phyloP scores from a whole-genome alignment of 2,113 vertebrate species.

The Gasterosteus aculeatus region DNA sequence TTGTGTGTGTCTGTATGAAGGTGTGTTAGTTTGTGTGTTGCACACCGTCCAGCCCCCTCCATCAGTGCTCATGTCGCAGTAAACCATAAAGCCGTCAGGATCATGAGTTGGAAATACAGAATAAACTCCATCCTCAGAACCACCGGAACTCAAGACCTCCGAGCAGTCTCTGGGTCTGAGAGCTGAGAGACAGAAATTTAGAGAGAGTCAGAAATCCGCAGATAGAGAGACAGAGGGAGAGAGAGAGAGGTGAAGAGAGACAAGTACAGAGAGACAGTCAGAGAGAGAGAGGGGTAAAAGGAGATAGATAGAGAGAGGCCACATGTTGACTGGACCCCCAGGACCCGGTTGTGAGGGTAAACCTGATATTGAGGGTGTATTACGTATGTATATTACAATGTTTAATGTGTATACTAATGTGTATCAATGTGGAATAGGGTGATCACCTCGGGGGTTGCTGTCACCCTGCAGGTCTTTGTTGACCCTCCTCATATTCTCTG shows the following conservation, averaged over 20 bases:
- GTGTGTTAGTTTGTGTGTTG: not conserved
- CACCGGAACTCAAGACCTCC: conserved; percentile 43
- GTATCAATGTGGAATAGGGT: not conserved
- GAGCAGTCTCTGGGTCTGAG: conserved; percentile 60
- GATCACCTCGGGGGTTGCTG: not conserved
- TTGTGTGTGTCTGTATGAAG: not conserved
- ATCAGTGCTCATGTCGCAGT: conserved; percentile 72
- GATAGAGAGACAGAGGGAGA: too few relatives aligned
- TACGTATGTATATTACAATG: not conserved
- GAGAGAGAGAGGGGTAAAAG: too few relatives aligned
- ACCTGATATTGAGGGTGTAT: too few relatives aligned
- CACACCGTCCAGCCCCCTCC: conserved; percentile 70
- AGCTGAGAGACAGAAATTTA: conserved; percentile 30
- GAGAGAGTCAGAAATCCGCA: not conserved
- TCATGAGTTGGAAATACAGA: conserved; percentile 62
- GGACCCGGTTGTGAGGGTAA: too few relatives aligned
- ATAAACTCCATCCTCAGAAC: conserved; percentile 58
- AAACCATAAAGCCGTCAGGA: conserved; percentile 63
- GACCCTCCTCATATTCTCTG: conserved; percentile 75
- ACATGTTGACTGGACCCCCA: too few relatives aligned
- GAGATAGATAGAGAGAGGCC: too few relatives aligned
- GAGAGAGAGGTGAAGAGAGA: too few relatives aligned
- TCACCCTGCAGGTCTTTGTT: conserved; percentile 85
- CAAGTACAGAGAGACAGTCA: too few relatives aligned
- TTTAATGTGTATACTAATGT: not conserved